These are phyloP conservation scores for Lepas anatifera DNA, from an alignment of 2,888 invertebrate genomes.

Conservation along the genomic window DNA sequence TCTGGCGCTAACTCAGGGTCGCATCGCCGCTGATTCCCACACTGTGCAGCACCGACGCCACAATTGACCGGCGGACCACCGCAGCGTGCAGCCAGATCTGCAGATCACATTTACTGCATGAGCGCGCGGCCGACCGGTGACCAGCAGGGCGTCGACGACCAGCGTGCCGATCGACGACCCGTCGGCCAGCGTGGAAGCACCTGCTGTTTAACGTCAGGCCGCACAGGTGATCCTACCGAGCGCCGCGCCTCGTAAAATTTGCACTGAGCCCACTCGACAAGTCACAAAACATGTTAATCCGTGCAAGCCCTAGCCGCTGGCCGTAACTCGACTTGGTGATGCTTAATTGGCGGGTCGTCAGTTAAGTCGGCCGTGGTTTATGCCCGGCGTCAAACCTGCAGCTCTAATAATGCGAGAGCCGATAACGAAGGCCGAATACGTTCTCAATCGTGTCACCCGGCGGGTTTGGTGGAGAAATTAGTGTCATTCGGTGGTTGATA, in stretches of 20 bases:
- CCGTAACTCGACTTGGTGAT: background rate
- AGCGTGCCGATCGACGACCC: background rate
- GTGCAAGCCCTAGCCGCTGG: background rate
- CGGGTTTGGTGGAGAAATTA: no score
- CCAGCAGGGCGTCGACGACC: background rate
- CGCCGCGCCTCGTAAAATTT: background rate
- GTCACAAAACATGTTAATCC: background rate
- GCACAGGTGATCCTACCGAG: background rate
- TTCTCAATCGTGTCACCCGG: no score
- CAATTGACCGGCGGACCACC: no score
- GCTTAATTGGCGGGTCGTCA: background rate
- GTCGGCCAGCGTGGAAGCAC: background rate
- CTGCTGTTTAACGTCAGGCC: background rate
- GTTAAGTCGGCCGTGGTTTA: background rate
- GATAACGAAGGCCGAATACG: no score
- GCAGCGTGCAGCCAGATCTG: background rate
- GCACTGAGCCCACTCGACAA: background rate
- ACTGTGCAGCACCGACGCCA: no score
- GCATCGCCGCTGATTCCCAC: no score
- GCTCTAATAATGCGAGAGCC: background rate
- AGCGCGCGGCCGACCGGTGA: no score
- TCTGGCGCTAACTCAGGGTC: no score
- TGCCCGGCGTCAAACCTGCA: background rate
- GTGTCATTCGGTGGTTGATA: no score
- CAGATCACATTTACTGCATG: background rate